These are phyloP conservation scores for Scaptomyza flava DNA, from an alignment of 2,888 invertebrate genomes.

Conservation along the genomic window DNA sequence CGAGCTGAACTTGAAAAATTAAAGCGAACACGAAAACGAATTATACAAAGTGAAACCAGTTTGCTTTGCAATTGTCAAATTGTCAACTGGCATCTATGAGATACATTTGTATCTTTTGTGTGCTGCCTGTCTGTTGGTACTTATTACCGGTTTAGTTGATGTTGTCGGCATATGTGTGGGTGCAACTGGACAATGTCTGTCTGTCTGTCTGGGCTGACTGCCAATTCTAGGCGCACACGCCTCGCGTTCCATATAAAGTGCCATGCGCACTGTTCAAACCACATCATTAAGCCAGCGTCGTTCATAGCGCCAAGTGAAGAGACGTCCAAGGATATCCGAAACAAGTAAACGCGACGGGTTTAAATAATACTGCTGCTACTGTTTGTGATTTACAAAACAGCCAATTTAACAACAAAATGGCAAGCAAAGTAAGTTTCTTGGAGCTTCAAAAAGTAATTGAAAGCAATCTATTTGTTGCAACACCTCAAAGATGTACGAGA, in stretches of 20 bases:
- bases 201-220: constrained; percentile 17
- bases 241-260: constrained; percentile 66
- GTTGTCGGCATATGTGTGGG: constrained; percentile 40
- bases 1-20: constrained; percentile 69
- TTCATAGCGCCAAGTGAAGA: constrained; percentile 52
- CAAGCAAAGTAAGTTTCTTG: constrained; percentile 77
- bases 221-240: constrained; percentile 64
- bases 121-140: constrained; percentile 39
- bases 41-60: constrained; percentile 55
- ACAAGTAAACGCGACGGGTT: constrained; percentile 26
- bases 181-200: constrained; percentile 43
- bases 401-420: constrained; percentile 58
- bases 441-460: background rate
- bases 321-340: constrained; percentile 45
- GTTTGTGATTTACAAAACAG: constrained; percentile 36
- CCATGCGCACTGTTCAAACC: constrained; percentile 45
- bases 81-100: constrained; percentile 62
- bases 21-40: constrained; percentile 20
- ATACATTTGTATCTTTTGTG: constrained; percentile 50
- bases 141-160: constrained; percentile 65
- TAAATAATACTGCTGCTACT: background rate
- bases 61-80: constrained; percentile 71
- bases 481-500: too few species aligned
- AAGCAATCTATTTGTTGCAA: too few species aligned
- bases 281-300: constrained; percentile 69